These are phyloP conservation scores for Thunnus maccoyii DNA, from an alignment of 2,113 vertebrate species.

Conservation along the genomic window DNA sequence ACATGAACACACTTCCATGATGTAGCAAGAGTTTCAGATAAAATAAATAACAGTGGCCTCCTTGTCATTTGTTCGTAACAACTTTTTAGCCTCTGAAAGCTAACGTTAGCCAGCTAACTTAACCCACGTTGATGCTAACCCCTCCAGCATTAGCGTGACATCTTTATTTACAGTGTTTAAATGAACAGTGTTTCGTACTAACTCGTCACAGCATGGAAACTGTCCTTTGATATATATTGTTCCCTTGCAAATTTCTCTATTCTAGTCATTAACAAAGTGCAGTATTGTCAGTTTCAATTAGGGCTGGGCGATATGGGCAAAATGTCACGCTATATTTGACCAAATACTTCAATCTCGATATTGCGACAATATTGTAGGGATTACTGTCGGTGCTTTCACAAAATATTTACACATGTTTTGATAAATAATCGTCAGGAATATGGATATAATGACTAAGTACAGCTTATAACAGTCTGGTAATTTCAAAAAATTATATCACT, in stretches of 20 bases:
- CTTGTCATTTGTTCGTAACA: not conserved
- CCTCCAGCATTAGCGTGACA: not conserved
- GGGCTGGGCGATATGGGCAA: too few species aligned
- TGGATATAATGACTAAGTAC: too few species aligned
- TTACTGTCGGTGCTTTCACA: too few species aligned
- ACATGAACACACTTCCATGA: not conserved
- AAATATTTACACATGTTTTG: too few species aligned
- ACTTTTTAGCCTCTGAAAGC: slow-evolving; percentile 49
- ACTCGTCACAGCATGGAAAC: not conserved
- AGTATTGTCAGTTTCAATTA: not conserved
- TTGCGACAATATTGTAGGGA: too few species aligned
- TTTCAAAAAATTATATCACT: too few species aligned
- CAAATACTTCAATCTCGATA: too few species aligned
- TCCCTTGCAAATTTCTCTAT: not conserved
- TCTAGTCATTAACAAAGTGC: not conserved
- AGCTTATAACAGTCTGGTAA: too few species aligned
- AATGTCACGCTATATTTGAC: too few species aligned
- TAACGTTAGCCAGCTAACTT: slow-evolving; percentile 66
- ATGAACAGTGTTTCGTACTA: not conserved
- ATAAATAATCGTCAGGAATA: too few species aligned
- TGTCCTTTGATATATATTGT: not conserved
- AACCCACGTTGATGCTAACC: too few species aligned
- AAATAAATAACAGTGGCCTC: not conserved
- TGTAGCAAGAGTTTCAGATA: not conserved
- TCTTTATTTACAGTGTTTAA: not conserved